phyloP scores from a whole-genome alignment of 2,888 invertebrate genomes.

The Orthonevra nobilis region DNA sequence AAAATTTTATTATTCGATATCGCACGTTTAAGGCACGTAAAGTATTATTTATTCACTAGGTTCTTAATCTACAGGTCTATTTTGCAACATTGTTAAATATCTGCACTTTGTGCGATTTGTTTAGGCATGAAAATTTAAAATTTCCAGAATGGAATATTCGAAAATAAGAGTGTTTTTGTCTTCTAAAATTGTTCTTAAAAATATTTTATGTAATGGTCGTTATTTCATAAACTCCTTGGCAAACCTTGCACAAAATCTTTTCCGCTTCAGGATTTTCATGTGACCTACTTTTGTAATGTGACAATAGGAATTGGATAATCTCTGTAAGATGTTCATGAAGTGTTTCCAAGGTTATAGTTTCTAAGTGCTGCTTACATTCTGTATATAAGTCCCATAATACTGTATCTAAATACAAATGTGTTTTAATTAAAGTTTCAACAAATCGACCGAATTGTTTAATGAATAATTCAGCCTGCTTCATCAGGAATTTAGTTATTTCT shows the following conservation, averaged over 20 bases:
- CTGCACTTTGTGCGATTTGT: too few species aligned
- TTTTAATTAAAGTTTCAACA: conserved; percentile 16
- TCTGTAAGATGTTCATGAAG: background rate
- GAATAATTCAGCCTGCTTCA: conserved; percentile 23
- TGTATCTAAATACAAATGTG: conserved; percentile 7
- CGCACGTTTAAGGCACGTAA: too few species aligned
- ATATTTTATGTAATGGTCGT: too few species aligned
- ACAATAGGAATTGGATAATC: background rate
- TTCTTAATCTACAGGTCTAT: too few species aligned
- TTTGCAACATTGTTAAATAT: too few species aligned
- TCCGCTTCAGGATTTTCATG: background rate
- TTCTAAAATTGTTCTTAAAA: too few species aligned
- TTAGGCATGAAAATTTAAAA: too few species aligned
- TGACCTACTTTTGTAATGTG: conserved; percentile 20
- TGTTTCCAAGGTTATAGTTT: background rate
- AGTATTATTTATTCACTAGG: too few species aligned
- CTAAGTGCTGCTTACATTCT: background rate
- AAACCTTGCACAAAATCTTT: background rate
- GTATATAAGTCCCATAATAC: conserved; percentile 43
- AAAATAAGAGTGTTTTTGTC: too few species aligned
- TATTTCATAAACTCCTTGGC: conserved; percentile 36
- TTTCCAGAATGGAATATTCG: too few species aligned
- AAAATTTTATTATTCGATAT: too few species aligned
- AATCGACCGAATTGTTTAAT: background rate
- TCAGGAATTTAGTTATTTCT: background rate